Evolutionary conservation across 2,797 vertebrate species (phyloP).

Genomic region (Alauda arvensis): DNA sequence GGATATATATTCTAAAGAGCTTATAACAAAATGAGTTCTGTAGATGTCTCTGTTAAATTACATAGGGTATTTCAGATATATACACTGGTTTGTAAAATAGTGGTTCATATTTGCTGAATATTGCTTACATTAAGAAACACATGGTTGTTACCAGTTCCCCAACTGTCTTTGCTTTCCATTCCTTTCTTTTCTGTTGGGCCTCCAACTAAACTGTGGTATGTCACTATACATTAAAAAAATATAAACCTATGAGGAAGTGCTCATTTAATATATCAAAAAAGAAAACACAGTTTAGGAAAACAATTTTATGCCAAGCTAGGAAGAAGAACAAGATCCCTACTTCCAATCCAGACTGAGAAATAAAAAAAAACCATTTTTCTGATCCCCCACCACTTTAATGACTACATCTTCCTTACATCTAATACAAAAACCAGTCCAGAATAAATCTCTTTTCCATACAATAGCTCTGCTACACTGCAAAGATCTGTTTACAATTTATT

Average conservation of each 20-base stretch:
- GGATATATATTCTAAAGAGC: background rate
- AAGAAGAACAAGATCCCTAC: background rate
- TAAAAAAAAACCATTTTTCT: background rate
- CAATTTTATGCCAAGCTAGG: background rate
- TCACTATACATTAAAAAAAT: background rate
- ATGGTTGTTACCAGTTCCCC: background rate
- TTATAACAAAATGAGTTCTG: background rate
- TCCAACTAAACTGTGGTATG: background rate
- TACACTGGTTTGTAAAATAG: background rate
- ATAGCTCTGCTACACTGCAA: background rate
- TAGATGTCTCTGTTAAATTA: background rate
- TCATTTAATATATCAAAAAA: background rate
- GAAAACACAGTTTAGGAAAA: background rate
- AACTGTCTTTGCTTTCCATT: background rate
- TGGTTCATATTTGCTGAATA: background rate
- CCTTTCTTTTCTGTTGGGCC: background rate
- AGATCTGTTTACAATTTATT: background rate
- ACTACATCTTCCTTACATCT: background rate
- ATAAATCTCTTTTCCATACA: background rate
- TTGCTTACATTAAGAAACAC: background rate
- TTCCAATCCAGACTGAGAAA: background rate
- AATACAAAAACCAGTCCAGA: background rate
- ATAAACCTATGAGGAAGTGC: fast-evolving
- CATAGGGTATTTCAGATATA: background rate
- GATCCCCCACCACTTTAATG: background rate